phyloP scores from a whole-genome alignment of 2,113 vertebrate species.

The Neolamprologus hecqui region DNA sequence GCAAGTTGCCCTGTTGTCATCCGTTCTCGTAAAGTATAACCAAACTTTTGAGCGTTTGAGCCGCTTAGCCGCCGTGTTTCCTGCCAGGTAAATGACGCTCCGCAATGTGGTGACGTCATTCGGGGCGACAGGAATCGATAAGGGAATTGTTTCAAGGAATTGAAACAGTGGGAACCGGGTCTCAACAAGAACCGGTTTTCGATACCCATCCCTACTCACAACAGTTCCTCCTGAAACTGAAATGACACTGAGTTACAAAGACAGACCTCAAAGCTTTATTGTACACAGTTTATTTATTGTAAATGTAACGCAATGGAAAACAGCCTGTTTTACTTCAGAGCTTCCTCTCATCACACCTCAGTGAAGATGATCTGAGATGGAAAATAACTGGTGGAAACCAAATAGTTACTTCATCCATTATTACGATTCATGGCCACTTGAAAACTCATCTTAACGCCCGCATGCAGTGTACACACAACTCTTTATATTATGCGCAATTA shows the following conservation, averaged over 20 bases:
- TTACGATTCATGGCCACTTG: not conserved
- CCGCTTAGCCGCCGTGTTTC: no score
- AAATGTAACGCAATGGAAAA: not conserved
- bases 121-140: no score
- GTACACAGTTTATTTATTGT: rapidly evolving
- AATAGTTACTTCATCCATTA: not conserved
- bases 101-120: no score
- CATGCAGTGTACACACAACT: not conserved
- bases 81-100: no score
- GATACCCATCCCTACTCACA: no score
- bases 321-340: not conserved
- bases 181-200: no score
- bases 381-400: not conserved
- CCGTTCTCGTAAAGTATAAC: no score
- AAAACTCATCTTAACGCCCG: not conserved
- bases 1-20: no score
- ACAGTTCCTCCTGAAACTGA: not conserved
- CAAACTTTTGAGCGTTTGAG: no score
- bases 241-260: not conserved
- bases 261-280: not conserved
- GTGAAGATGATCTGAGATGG: not conserved
- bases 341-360: rapidly evolving
- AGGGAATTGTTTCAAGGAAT: no score
- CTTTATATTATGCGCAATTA: not conserved
- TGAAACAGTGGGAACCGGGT: no score